A percentile compares a stretch with the other conserved stretches of the same genome.
These are phyloP conservation scores for Lipophrys pholis DNA, from an alignment of 2,113 vertebrate species.

Conservation along the genomic window DNA sequence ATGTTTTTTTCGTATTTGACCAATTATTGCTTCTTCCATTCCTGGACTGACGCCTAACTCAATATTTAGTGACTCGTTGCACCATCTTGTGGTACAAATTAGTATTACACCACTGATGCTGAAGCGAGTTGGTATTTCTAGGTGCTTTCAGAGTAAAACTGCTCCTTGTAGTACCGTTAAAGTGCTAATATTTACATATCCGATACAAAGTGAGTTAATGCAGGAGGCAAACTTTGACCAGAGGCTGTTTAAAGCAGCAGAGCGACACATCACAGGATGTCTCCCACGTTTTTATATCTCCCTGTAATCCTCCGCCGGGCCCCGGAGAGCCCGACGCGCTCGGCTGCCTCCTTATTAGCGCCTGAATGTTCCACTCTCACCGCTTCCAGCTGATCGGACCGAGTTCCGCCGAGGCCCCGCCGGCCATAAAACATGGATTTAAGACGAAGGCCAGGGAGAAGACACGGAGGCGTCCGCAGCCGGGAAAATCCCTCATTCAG, in stretches of 20 bases:
- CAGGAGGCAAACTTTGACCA: no score
- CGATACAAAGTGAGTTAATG: no score
- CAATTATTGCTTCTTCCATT: no score
- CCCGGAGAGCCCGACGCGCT: constrained; percentile 36
- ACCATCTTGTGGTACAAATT: no score
- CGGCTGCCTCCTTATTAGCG: constrained; percentile 40
- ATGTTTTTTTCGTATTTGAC: no score
- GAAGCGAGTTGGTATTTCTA: no score
- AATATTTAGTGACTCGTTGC: no score
- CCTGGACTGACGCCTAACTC: no score
- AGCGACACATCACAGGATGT: neutral
- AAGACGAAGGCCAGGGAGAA: neutral
- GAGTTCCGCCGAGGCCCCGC: constrained; percentile 1
- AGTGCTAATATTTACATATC: no score
- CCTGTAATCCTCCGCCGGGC: constrained; percentile 5
- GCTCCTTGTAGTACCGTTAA: no score
- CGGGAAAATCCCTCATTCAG: neutral
- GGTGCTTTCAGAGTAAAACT: no score
- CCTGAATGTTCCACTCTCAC: constrained; percentile 33
- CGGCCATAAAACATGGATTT: constrained; percentile 37
- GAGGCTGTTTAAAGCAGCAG: constrained; percentile 9
- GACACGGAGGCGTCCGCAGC: neutral
- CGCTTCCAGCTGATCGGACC: neutral
- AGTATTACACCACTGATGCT: no score
- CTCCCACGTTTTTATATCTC: constrained; percentile 1